phyloP scores from a whole-genome alignment of 2,113 vertebrate genomes.

The Percina caprodes region DNA sequence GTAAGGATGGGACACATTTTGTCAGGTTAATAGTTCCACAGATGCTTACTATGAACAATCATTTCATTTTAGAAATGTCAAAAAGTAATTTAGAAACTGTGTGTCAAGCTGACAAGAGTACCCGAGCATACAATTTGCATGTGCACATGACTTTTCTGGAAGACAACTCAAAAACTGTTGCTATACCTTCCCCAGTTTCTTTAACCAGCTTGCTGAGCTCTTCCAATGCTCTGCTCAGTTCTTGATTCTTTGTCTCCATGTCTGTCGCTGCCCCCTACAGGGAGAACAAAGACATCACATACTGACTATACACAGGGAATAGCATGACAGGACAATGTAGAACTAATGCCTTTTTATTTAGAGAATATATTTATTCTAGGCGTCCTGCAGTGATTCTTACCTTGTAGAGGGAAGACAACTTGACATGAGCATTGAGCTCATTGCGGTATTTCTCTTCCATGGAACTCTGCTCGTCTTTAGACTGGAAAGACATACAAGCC shows the following conservation, averaged over 20 bases:
- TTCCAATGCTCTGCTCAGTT: slow-evolving; percentile 92
- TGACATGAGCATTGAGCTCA: slow-evolving; percentile 94
- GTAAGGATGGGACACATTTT: not conserved
- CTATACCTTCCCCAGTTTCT: slow-evolving; percentile 89
- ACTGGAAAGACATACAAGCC: slow-evolving; percentile 74
- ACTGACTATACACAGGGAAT: not conserved
- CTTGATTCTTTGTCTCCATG: slow-evolving; percentile 89
- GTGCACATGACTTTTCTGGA: not conserved
- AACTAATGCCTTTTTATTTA: not conserved
- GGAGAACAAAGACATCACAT: not conserved
- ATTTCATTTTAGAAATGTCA: no score
- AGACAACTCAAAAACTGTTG: not conserved
- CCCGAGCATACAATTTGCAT: not conserved
- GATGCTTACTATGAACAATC: not conserved
- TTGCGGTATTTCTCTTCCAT: slow-evolving; percentile 97
- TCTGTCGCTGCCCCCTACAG: slow-evolving; percentile 91
- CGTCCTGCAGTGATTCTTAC: slow-evolving; percentile 73
- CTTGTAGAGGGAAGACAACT: slow-evolving; percentile 96
- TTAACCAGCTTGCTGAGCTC: slow-evolving; percentile 93
- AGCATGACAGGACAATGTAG: not conserved
- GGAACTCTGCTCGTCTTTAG: slow-evolving; percentile 91
- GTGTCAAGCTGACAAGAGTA: not conserved
- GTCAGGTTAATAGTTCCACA: not conserved
- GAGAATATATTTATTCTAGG: not conserved
- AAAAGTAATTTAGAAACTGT: not conserved